These are phyloP conservation scores for Leguminivora glycinivorella DNA, from an alignment of 1,140 invertebrate species.

Conservation along the genomic window DNA sequence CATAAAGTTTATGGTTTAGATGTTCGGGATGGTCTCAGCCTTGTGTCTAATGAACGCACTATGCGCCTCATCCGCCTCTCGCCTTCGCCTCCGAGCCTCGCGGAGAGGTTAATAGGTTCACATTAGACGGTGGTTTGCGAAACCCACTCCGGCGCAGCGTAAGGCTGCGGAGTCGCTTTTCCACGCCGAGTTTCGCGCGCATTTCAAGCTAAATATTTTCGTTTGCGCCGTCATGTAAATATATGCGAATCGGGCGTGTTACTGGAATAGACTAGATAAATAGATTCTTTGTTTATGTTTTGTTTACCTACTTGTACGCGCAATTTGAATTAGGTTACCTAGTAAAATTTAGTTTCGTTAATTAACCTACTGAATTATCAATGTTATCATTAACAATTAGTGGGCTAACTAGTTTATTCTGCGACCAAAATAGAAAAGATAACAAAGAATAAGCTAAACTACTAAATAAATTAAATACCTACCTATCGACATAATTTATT, in stretches of 20 bases:
- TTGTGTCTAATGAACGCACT: constrained; percentile 74
- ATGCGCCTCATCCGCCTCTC: constrained; percentile 72
- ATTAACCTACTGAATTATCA: neutral
- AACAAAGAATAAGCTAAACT: no score
- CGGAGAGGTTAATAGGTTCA: constrained; percentile 78
- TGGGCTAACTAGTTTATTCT: no score
- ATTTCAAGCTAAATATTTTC: constrained; percentile 48
- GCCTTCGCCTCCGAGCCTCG: constrained; percentile 74
- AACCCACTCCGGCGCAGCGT: constrained; percentile 62
- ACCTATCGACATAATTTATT: no score
- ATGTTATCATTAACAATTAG: no score
- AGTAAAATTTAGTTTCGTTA: neutral
- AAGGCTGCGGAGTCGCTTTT: constrained; percentile 63
- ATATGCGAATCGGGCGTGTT: neutral
- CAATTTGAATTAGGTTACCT: neutral
- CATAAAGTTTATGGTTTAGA: constrained; percentile 57
- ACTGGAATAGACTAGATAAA: constrained; percentile 3
- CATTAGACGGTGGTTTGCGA: constrained; percentile 77
- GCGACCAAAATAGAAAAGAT: no score
- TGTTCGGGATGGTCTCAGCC: constrained; percentile 62
- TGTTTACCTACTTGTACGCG: neutral
- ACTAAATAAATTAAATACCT: no score
- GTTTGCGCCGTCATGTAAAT: neutral
- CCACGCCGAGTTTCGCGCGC: constrained; percentile 68
- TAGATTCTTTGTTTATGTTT: constrained; percentile 3